Base-by-base conservation (phyloP, 53 echinoderm and acorn worm species). In the Crossaster papposus region DNA sequence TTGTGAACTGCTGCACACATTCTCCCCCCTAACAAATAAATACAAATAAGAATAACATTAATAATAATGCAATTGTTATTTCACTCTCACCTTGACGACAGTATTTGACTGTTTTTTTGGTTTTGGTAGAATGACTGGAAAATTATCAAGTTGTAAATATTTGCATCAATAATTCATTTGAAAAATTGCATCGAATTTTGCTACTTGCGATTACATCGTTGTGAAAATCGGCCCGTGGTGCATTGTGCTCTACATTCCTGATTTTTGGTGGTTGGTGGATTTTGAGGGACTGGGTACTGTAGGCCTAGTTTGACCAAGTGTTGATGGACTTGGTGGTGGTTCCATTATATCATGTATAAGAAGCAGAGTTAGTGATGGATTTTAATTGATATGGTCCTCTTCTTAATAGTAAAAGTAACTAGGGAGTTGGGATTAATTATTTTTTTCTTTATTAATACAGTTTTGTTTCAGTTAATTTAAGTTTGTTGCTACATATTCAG, bases 171-270 rank as follows among this genome's bases (percentile, higher is more conserved):
- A 12, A 26, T 79, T 44, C 51, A 51, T 10, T 80, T 30, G 32
- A 33, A 31, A n/a, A 3, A 14, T 80, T 55, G 30, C 28, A 30
- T 35, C 20, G 62, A 22, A 14, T 63, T 74, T 35, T 18, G 13
- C 34, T 4, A 2, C 3, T 74, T 81, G 33, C n/a, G 14, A 30
- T 15, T 81, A 0, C 11, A 33, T 23, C 2, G 22, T 31, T 32
- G 23, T 64, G 29, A 17, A n/a, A 6, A 58, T 81, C 30, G n/a
- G 30, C 63, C 81, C 64, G 31, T 58, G 34, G 63, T 81, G 81
- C 63, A 58, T 81, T 81, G 81, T 81, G 81, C 81, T 81, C 81
- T 15, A 18, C 20, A 64, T 64, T 22, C 20, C 20, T 14, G 11
- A 3, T 64, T 13, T 9, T 18, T 64, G 3, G 14, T 22, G 15